phyloP scores from a whole-genome alignment of 2,888 invertebrate genomes.

The Scotopteryx bipunctaria region DNA sequence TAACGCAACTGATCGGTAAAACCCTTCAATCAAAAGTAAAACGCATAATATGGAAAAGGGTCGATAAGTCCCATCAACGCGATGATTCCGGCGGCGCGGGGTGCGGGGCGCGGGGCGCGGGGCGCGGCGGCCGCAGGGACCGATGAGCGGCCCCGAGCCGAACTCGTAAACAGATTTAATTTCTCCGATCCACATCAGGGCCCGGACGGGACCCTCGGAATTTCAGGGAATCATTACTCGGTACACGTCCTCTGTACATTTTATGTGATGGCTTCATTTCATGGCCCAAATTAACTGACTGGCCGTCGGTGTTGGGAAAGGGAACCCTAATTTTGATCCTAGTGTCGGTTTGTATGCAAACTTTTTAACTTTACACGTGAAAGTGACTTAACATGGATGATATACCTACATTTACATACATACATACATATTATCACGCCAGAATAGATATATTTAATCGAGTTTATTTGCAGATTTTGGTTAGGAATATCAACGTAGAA shows the following conservation, averaged over 20 bases:
- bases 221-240: constrained; percentile 15
- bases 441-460: no score
- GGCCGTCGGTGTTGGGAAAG: not conserved
- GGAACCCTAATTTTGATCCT: not conserved
- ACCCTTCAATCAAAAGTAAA: not conserved
- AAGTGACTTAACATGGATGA: no score
- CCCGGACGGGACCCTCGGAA: constrained; percentile 40
- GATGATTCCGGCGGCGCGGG: not conserved
- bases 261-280: constrained; percentile 3
- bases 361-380: no score
- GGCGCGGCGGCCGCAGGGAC: not conserved
- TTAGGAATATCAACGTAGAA: no score
- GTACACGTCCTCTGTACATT: not conserved
- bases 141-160: constrained; percentile 52
- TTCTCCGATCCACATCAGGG: constrained; percentile 43
- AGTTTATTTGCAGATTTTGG: no score
- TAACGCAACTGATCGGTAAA: no score
- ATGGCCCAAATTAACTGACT: not conserved
- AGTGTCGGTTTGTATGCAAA: no score
- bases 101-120: not conserved
- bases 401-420: no score
- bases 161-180: constrained; percentile 55
- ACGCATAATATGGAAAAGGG: not conserved
- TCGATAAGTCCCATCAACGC: not conserved
- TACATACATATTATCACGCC: no score